Evolutionary conservation across 2,888 invertebrate genomes (phyloP).

Genomic region (Zele albiditarsus): DNA sequence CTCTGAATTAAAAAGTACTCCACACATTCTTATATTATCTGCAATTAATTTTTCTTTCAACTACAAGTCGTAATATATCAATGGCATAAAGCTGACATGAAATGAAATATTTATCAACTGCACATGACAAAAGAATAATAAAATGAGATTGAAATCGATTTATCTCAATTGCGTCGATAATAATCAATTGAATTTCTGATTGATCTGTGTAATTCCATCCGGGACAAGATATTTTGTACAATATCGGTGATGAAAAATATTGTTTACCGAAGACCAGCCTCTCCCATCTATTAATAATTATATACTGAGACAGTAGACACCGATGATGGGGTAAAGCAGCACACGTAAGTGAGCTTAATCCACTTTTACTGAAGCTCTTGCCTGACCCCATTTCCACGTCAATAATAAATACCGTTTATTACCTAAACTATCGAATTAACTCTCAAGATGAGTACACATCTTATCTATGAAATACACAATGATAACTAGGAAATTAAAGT

Average conservation of each 20-base stretch:
- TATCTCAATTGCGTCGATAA: slow-evolving; percentile 1
- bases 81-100: not conserved
- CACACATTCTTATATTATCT: not conserved
- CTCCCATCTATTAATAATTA: slow-evolving; percentile 35
- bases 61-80: not conserved
- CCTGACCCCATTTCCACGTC: slow-evolving; percentile 7
- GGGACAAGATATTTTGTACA: not conserved
- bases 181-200: not conserved
- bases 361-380: slow-evolving; percentile 28
- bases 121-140: not conserved
- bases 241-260: not conserved
- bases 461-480: not conserved
- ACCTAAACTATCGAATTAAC: not conserved
- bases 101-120: not conserved
- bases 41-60: not conserved
- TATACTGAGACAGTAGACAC: not conserved
- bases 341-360: slow-evolving; percentile 18
- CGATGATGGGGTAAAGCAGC: not conserved
- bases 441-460: not conserved
- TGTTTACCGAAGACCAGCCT: slow-evolving; percentile 25
- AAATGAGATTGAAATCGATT: not conserved
- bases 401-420: not conserved
- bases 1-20: not conserved
- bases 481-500: not conserved
- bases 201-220: not conserved